Conservation (phyloP, 2,888 invertebrate species). For the Pimpla rufipes region DNA sequence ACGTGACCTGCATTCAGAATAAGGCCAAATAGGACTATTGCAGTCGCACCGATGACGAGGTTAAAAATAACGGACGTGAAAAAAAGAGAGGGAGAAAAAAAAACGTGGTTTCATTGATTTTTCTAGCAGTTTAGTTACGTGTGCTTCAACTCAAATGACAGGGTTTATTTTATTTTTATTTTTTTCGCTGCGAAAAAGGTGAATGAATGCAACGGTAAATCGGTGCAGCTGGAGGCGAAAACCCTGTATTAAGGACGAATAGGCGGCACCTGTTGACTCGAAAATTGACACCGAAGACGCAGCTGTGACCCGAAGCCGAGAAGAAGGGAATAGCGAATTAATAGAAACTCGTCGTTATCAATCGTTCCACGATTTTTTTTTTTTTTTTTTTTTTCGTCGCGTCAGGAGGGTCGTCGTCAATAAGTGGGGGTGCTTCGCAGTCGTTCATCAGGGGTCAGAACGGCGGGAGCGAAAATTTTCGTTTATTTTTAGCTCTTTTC, state of each 20-base stretch:
- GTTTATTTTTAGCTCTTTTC: conserved; percentile 26
- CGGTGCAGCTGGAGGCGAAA: conserved; percentile 63
- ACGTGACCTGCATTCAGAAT: conserved; percentile 32
- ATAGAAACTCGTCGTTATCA: conserved; percentile 67
- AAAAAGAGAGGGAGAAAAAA: background rate
- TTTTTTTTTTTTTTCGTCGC: conserved; percentile 8
- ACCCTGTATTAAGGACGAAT: conserved; percentile 66
- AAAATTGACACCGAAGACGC: conserved; percentile 67
- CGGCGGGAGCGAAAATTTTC: conserved; percentile 60
- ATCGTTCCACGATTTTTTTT: conserved; percentile 43
- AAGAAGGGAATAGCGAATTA: conserved; percentile 57
- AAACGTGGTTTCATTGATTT: background rate
- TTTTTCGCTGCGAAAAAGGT: conserved; percentile 33
- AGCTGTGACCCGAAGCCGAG: conserved; percentile 51
- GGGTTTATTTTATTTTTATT: no score
- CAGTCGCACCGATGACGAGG: conserved; percentile 22
- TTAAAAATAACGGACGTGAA: no score
- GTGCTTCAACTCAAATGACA: conserved; percentile 29
- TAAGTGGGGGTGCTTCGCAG: conserved; percentile 59
- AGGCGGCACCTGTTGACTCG: conserved; percentile 65
- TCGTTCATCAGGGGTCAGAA: conserved; percentile 52
- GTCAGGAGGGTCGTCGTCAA: conserved; percentile 41
- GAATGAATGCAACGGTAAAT: conserved; percentile 61
- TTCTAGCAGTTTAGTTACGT: background rate
- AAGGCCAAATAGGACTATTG: conserved; percentile 9